phyloP scores from a whole-genome alignment of 2,797 vertebrate species.

The Labroides dimidiatus region DNA sequence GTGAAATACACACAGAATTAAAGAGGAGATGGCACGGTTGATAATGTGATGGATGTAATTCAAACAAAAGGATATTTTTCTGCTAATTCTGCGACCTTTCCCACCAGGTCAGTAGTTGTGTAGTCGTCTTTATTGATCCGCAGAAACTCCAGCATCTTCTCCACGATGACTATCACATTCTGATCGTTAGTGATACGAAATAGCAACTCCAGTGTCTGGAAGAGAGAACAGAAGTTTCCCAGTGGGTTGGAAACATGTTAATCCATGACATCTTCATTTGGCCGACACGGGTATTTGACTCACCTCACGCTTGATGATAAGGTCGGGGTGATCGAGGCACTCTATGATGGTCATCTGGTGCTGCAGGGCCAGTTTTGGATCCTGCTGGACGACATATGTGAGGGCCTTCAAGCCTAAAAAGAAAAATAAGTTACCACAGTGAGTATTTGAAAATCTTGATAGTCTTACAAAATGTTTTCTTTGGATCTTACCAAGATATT shows the following conservation, averaged over 20 bases:
- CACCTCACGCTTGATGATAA: conserved; percentile 97
- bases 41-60: too few relatives aligned
- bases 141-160: conserved; percentile 97
- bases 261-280: background rate
- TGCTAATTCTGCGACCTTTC: conserved; percentile 95
- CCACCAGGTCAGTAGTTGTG: conserved; percentile 88
- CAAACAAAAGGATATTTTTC: conserved; percentile 95
- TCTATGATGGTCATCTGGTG: conserved; percentile 99
- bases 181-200: conserved; percentile 96
- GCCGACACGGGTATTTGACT: conserved; percentile 14
- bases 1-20: too few relatives aligned
- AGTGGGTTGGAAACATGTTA: background rate
- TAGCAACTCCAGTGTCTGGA: conserved; percentile 94
- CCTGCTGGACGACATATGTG: conserved; percentile 96
- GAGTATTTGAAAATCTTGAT: background rate
- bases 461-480: background rate
- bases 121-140: conserved; percentile 90
- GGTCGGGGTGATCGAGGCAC: conserved; percentile 95
- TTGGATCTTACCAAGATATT: conserved; percentile 92
- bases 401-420: conserved; percentile 85
- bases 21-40: background rate
- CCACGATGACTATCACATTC: conserved; percentile 93
- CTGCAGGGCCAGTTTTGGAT: conserved; percentile 94
- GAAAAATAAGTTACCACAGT: background rate
- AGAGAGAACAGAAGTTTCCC: conserved; percentile 21